A percentile compares a stretch with the other conserved stretches of the same genome.
phyloP scores from a whole-genome alignment of 2,113 vertebrate species.

The Dipodomys spectabilis region DNA sequence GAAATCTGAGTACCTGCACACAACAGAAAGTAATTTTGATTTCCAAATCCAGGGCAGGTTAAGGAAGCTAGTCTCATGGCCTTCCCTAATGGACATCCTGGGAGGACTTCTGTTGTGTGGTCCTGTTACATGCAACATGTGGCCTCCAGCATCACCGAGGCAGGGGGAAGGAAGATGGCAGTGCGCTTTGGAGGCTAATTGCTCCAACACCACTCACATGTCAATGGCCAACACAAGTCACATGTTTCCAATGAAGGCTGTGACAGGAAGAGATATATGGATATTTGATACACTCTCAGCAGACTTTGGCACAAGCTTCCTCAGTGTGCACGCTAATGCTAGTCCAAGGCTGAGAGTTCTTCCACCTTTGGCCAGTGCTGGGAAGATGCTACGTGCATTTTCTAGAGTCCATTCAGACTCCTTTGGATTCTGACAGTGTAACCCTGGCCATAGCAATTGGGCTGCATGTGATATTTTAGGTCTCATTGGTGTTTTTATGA shows the following conservation, averaged over 20 bases:
- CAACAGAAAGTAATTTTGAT: not conserved
- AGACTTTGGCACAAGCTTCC: not conserved
- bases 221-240: not conserved
- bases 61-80: not conserved
- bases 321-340: not conserved
- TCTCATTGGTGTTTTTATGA: not conserved
- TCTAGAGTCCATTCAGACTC: not conserved
- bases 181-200: not conserved
- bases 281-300: not conserved
- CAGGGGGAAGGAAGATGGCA: not conserved
- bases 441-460: not conserved
- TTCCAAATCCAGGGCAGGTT: not conserved
- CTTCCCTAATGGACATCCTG: not conserved
- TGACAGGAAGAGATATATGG: not conserved
- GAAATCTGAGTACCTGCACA: not conserved
- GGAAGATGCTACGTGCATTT: not conserved
- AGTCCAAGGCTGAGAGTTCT: not conserved
- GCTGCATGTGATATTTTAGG: not conserved
- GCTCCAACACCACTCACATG: not conserved
- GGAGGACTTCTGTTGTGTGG: not conserved
- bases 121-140: not conserved
- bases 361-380: not conserved
- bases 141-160: not conserved
- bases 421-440: not conserved
- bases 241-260: not conserved